Evolutionary conservation across 2,113 vertebrate genomes (phyloP).

Genomic region (Sisor rabdophorus): DNA sequence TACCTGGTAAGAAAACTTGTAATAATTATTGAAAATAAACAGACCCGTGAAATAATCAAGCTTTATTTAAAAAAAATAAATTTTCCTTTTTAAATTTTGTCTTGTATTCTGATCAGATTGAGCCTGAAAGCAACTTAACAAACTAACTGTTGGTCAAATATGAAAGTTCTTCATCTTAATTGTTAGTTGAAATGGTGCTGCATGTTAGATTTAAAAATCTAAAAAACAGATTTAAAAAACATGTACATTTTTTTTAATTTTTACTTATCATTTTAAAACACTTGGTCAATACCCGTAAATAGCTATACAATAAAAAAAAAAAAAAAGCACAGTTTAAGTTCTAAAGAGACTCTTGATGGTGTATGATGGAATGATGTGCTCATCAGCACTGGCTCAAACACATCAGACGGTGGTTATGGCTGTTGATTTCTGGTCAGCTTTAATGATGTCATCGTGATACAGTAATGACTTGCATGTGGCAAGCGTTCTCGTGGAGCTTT

Average conservation of each 20-base stretch:
- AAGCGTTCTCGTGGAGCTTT: conserved; percentile 13
- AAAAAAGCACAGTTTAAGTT: not conserved
- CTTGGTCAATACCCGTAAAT: not conserved
- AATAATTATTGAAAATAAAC: not conserved
- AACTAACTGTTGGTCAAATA: conserved; percentile 26
- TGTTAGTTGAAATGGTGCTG: not conserved
- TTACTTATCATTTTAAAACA: not conserved
- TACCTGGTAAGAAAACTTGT: conserved; percentile 80
- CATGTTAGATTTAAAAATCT: not conserved
- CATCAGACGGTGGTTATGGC: conserved; percentile 15
- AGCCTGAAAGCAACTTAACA: conserved; percentile 5
- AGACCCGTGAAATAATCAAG: not conserved
- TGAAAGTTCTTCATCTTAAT: conserved; percentile 23
- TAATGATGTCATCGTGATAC: conserved; percentile 19
- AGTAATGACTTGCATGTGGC: conserved; percentile 32
- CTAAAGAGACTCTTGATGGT: not conserved
- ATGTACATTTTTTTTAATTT: not conserved
- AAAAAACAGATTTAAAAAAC: too few relatives aligned
- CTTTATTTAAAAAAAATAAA: not conserved
- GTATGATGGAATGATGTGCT: conserved; percentile 15
- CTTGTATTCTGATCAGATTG: not conserved
- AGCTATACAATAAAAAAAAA: not conserved
- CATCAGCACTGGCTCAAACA: conserved; percentile 40
- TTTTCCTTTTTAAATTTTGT: not conserved
- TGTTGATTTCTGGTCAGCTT: conserved; percentile 37